A percentile compares a stretch with the other conserved stretches of the same genome.
Conservation (phyloP, 1,140 invertebrate genomes). For the Monomorium pharaonis region DNA sequence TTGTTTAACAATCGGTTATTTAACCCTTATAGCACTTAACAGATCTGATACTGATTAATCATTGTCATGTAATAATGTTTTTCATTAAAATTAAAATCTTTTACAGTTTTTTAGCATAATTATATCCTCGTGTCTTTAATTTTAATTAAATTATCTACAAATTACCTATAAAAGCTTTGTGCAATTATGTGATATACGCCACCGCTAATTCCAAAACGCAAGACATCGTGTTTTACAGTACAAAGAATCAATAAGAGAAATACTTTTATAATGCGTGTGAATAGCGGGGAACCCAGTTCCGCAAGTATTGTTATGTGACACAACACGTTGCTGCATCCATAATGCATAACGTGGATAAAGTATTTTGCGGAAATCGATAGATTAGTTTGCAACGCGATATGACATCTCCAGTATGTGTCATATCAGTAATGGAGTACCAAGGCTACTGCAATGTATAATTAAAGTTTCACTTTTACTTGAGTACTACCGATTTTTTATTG, state of each 20-base stretch:
- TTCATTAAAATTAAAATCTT: neutral
- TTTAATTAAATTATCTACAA: no score
- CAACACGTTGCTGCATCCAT: constrained; percentile 33
- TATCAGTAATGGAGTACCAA: neutral
- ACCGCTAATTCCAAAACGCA: neutral
- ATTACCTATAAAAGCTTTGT: neutral
- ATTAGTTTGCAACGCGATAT: neutral
- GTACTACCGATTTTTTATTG: neutral
- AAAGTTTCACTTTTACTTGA: neutral
- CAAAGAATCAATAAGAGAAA: constrained; percentile 5
- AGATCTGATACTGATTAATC: neutral
- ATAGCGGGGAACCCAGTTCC: neutral
- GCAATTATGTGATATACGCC: neutral
- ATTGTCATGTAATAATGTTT: neutral
- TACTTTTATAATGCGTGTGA: neutral
- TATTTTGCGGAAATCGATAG: constrained; percentile 47
- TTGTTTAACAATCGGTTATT: neutral
- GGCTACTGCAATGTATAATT: neutral
- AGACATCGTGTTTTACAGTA: neutral
- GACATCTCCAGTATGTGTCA: neutral
- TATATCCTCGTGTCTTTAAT: neutral
- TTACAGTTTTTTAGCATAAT: neutral
- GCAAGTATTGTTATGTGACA: neutral
- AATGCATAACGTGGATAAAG: constrained; percentile 9
- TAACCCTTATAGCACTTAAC: neutral